Conservation (phyloP, 1,140 invertebrate species). For the Cotesia typhae region DNA sequence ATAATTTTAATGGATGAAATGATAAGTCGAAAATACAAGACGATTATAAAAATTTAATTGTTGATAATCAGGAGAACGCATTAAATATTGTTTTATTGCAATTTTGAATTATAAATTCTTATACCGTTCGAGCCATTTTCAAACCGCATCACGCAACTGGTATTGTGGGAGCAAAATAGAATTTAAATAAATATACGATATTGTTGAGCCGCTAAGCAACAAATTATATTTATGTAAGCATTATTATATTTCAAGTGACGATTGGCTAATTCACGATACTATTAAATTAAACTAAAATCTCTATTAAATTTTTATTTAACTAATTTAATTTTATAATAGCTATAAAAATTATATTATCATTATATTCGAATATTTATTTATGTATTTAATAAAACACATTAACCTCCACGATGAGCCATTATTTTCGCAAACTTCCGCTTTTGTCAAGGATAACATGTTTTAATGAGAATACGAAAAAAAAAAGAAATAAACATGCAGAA, state of each 20-base stretch:
- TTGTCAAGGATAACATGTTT: slow-evolving; percentile 22
- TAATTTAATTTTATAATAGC: no score
- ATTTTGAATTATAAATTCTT: slow-evolving; percentile 22
- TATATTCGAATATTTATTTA: neutral
- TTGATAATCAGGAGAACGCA: neutral
- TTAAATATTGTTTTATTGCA: neutral
- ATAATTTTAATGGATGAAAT: slow-evolving; percentile 16
- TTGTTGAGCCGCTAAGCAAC: slow-evolving; percentile 1
- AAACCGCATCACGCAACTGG: slow-evolving; percentile 19
- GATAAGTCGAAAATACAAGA: slow-evolving; percentile 4
- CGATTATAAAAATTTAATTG: slow-evolving; percentile 8
- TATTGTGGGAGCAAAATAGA: slow-evolving; percentile 8
- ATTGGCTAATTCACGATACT: neutral
- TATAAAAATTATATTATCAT: neutral
- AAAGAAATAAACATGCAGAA: neutral
- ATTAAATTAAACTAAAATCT: neutral
- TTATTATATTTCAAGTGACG: neutral
- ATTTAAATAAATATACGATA: slow-evolving; percentile 6
- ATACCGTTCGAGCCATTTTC: slow-evolving; percentile 16
- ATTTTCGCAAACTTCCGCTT: slow-evolving; percentile 9
- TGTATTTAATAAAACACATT: no score
- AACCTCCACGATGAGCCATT: neutral
- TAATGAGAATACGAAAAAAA: no score
- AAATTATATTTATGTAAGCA: slow-evolving; percentile 17
- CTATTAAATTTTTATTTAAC: no score